A percentile compares a stretch with the other conserved stretches of the same genome.
These are phyloP conservation scores for Aegithalos caudatus DNA, from an alignment of 2,113 vertebrate species.

Conservation along the genomic window DNA sequence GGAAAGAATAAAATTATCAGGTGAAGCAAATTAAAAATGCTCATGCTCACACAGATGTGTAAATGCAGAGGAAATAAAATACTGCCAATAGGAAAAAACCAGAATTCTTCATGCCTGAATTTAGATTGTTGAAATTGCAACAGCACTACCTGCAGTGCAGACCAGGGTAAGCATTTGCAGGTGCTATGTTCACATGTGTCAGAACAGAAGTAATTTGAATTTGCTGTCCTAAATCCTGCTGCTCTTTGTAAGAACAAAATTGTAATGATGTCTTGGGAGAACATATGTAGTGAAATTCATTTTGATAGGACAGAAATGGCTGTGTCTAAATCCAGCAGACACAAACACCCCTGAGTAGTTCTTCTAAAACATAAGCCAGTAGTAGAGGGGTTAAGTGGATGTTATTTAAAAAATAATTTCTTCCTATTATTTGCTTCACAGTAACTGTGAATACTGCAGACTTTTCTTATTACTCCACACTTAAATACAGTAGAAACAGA, in stretches of 20 bases:
- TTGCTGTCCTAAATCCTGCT: background rate
- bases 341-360: background rate
- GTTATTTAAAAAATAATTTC: background rate
- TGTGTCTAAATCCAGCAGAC: background rate
- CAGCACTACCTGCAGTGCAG: background rate
- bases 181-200: background rate
- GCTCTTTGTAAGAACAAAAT: background rate
- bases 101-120: background rate
- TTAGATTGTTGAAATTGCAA: background rate
- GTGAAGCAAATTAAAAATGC: background rate
- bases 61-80: background rate
- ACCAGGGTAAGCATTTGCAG: background rate
- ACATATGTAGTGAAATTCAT: background rate
- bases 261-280: background rate
- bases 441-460: background rate
- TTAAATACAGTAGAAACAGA: background rate
- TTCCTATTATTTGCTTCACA: background rate
- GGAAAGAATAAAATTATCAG: background rate
- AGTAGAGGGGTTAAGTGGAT: background rate
- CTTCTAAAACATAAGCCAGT: background rate
- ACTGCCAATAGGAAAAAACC: background rate
- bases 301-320: background rate
- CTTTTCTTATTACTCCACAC: background rate
- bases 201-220: background rate
- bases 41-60: background rate